Percentiles rank a stretch among this genome's conserved stretches.
Evolutionary conservation across 2,113 vertebrate genomes (phyloP).

Genomic region (Smithornis capensis): DNA sequence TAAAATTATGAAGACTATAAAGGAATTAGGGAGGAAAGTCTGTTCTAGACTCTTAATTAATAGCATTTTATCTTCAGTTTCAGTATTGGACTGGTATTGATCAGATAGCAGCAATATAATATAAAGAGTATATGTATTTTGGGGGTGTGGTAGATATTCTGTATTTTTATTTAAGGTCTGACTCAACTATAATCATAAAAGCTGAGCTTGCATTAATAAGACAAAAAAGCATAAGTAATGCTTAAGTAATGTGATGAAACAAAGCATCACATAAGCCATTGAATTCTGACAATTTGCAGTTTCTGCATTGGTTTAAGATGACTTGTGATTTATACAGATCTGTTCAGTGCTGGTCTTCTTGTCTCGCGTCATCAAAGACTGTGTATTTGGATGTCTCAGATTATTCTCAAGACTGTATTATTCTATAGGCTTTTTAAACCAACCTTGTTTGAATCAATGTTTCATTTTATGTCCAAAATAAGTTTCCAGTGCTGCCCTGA

Average conservation of each 20-base stretch:
- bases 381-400: neutral
- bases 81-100: neutral
- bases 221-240: neutral
- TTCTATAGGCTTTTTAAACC: neutral
- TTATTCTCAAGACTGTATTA: neutral
- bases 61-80: neutral
- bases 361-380: neutral
- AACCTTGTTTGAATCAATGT: neutral
- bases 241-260: neutral
- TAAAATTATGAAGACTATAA: neutral
- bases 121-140: neutral
- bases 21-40: neutral
- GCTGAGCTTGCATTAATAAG: neutral
- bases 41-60: neutral
- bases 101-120: neutral
- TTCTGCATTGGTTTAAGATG: neutral
- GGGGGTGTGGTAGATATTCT: neutral
- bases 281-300: neutral
- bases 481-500: neutral
- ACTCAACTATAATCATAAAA: neutral
- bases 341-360: neutral
- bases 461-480: neutral
- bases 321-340: neutral
- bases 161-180: neutral
- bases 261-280: neutral